Percentiles rank a stretch among this genome's conserved stretches.
These are phyloP conservation scores for Lepidocyrtoides sp. DNA, from an alignment of 2,888 invertebrate genomes.

Conservation along the genomic window DNA sequence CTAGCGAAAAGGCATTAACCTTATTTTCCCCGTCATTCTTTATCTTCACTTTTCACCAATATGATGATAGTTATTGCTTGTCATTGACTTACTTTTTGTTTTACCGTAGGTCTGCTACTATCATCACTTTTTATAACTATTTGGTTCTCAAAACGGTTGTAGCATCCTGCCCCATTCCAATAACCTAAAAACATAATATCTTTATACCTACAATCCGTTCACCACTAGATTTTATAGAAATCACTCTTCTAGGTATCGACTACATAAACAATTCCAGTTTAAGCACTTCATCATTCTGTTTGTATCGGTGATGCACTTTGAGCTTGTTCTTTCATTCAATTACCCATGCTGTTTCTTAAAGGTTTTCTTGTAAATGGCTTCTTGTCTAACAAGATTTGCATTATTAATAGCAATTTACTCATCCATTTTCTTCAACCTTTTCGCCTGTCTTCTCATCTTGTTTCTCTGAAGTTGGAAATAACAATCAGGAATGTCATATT, in stretches of 20 bases:
- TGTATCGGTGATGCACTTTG: no score
- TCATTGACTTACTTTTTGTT: not conserved
- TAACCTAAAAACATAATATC: not conserved
- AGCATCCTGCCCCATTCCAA: no score
- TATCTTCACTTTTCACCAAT: not conserved
- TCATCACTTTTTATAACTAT: no score
- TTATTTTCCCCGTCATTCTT: not conserved
- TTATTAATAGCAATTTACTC: conserved; percentile 61
- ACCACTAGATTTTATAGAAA: not conserved
- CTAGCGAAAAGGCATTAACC: not conserved
- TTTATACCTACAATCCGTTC: not conserved
- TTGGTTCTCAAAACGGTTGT: no score
- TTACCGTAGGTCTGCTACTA: no score
- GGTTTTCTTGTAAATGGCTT: conserved; percentile 8
- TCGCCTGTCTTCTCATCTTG: not conserved
- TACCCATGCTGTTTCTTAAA: not conserved
- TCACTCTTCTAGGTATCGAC: no score
- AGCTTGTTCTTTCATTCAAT: no score
- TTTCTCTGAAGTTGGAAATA: not conserved
- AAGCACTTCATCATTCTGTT: not conserved
- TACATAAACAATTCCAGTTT: not conserved
- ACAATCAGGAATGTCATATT: not conserved
- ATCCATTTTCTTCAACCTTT: not conserved
- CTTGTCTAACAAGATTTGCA: conserved; percentile 64
- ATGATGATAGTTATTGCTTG: no score